Evolutionary conservation across 2,113 vertebrate genomes (phyloP).

Genomic region (Tricholaema leucomelas): DNA sequence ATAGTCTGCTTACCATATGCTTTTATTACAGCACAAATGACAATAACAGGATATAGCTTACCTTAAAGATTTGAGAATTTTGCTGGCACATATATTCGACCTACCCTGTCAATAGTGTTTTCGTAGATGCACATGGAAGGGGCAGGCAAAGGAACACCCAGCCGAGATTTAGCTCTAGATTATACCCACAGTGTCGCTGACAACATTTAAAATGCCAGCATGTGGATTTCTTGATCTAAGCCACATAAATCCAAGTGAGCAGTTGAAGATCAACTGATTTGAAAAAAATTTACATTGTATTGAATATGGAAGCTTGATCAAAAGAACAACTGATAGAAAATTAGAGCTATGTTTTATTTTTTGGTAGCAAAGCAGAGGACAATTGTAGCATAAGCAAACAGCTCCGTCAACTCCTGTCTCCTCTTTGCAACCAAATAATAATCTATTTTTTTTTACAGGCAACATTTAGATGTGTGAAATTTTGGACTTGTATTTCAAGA

Average conservation of each 20-base stretch:
- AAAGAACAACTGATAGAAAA: slow-evolving; percentile 58
- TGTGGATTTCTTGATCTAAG: slow-evolving; percentile 40
- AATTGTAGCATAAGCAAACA: slow-evolving; percentile 28
- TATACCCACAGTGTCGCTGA: neutral
- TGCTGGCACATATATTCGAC: neutral
- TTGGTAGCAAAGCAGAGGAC: slow-evolving; percentile 39
- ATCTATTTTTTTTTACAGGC: neutral
- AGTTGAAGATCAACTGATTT: slow-evolving; percentile 37
- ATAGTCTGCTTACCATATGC: neutral
- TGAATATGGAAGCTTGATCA: slow-evolving; percentile 41
- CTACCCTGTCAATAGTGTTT: neutral
- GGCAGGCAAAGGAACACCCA: neutral
- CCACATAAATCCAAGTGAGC: slow-evolving; percentile 8
- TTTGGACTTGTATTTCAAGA: neutral
- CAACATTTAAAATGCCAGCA: neutral
- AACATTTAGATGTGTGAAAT: slow-evolving; percentile 3
- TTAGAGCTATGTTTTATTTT: slow-evolving; percentile 33
- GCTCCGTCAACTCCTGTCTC: slow-evolving; percentile 29
- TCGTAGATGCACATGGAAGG: neutral
- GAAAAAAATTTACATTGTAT: neutral
- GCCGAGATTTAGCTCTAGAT: neutral
- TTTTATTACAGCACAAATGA: neutral
- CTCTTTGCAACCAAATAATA: neutral
- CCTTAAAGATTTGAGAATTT: slow-evolving; percentile 7
- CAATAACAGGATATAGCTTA: neutral